Evolutionary conservation across 2,113 vertebrate genomes (phyloP), one percentile per base, ranked within the genome.

Genomic region (Neogale vison): DNA sequence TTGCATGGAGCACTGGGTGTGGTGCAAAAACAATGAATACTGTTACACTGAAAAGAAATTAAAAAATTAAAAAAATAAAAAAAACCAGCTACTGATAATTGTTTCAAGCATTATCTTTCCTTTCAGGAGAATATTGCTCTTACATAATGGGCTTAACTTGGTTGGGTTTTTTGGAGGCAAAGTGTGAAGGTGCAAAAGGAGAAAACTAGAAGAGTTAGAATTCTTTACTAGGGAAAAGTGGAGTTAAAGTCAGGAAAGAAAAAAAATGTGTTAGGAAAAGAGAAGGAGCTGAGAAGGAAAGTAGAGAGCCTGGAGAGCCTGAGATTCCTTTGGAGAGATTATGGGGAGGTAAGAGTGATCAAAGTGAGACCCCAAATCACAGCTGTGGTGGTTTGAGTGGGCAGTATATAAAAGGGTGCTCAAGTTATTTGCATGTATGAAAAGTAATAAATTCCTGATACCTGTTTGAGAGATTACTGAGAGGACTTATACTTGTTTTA

Each of bases 261-360:
- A n/a, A 59, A n/a, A 7, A 42, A 55, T 59, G 23, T 59, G 57
- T 59, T 59, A 59, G 57, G 23, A 17, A 67, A 63, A 42, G 42
- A n/a, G 17, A 18, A 72, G 23, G 74, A 57, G 31, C 77, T 10
- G 12, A 39, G 13, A 17, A 67, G 80, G 69, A 57, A 24, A 42
- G 13, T 21, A 4, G 20, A 4, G 1, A 17, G 67, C 18, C 29
- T 7, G 7, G 20, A 4, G 1, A 17, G 67, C 18, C 29, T 7
- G 7, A 55, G 67, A 23, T n/a, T 83, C 24, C 24, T 34, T n/a
- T 79, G 0, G 1, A 36, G 94, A 55, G 17, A 29, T 55, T 84
- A 50, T 23, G 87, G 47, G n/a, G 26, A 23, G 11, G 10, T 45
- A 39, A 52, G 23, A 17, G 23, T 29, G 31, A 20, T 57, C 10